Percentiles rank a stretch among this genome's conserved stretches.
These are phyloP conservation scores for Diceros bicornis DNA, from an alignment of 2,797 vertebrate species.

Conservation along the genomic window DNA sequence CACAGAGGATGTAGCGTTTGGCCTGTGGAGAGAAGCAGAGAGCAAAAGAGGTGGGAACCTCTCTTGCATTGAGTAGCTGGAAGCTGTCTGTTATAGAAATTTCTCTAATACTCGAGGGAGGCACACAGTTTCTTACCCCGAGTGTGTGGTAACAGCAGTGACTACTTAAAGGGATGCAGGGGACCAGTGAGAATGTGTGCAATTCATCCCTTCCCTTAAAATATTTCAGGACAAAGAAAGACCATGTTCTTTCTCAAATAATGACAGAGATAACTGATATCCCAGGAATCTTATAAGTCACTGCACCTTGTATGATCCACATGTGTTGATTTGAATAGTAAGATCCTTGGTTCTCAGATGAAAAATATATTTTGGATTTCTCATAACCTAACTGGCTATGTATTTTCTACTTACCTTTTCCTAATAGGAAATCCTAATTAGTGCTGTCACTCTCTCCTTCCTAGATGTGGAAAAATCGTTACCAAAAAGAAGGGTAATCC, in stretches of 20 bases:
- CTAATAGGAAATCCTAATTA: slow-evolving; percentile 64
- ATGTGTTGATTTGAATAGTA: neutral
- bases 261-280: neutral
- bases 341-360: neutral
- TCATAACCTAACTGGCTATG: neutral
- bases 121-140: neutral
- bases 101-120: neutral
- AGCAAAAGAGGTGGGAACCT: neutral
- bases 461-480: slow-evolving; percentile 87
- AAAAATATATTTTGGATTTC: slow-evolving; percentile 53
- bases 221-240: neutral
- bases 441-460: slow-evolving; percentile 38
- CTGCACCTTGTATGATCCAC: rapidly evolving
- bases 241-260: neutral
- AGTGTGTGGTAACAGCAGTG: neutral
- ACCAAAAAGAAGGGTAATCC: slow-evolving; percentile 82
- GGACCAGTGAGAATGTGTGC: no score
- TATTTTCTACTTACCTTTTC: neutral
- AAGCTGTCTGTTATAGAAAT: neutral
- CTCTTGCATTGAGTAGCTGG: slow-evolving; percentile 61
- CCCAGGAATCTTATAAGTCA: neutral
- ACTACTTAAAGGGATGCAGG: neutral
- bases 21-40: neutral
- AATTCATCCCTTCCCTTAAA: neutral
- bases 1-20: neutral